These are phyloP conservation scores for Strigamia maritima DNA, from an alignment of 2,888 invertebrate species.

Conservation along the genomic window DNA sequence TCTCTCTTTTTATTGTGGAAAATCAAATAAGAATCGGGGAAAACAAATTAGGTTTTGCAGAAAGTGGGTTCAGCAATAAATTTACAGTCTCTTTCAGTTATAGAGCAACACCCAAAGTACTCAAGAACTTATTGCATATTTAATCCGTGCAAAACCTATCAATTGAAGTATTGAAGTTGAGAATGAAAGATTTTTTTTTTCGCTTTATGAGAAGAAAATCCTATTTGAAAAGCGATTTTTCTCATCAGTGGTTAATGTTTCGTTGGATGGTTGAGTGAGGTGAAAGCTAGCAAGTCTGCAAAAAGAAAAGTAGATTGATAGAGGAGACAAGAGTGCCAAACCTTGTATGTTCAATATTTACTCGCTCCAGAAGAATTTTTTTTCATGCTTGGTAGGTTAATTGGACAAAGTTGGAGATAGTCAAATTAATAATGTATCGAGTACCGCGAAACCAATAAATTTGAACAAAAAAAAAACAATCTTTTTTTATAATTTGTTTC, in stretches of 20 bases:
- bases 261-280: not conserved
- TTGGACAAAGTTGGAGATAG: not conserved
- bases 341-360: slow-evolving; percentile 30
- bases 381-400: not conserved
- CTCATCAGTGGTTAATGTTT: slow-evolving; percentile 34
- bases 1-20: too few relatives aligned
- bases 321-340: slow-evolving; percentile 24
- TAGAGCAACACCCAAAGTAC: not conserved
- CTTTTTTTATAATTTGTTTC: not conserved
- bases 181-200: too few relatives aligned
- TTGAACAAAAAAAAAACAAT: not conserved
- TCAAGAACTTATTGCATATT: not conserved
- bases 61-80: not conserved
- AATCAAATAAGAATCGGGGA: not conserved
- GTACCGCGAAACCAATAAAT: not conserved
- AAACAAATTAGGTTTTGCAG: not conserved
- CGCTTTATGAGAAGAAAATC: not conserved
- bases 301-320: slow-evolving; percentile 9
- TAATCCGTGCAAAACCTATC: not conserved
- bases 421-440: not conserved
- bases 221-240: slow-evolving; percentile 2
- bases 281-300: slow-evolving; percentile 18
- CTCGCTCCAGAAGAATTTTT: not conserved
- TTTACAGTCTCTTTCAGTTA: not conserved
- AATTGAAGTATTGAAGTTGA: not conserved